A percentile compares a stretch with the other conserved stretches of the same genome.
Conservation (phyloP, 2,113 vertebrate species). For the Stercorarius parasiticus region DNA sequence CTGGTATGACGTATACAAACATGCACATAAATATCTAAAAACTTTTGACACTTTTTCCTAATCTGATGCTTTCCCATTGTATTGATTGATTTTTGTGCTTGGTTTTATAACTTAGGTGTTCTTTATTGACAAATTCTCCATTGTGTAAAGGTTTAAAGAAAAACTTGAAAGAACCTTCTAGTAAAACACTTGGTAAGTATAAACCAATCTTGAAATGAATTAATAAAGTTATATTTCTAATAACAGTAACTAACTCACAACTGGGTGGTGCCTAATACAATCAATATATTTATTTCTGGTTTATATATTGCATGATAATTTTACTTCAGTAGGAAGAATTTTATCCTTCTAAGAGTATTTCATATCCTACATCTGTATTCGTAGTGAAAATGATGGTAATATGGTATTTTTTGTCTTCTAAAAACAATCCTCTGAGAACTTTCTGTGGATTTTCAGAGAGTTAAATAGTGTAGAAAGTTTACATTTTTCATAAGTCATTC, state of each 20-base stretch:
- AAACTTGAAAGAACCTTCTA: background rate
- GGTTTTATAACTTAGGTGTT: conserved; percentile 72
- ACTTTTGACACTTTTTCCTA: background rate
- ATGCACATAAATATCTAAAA: background rate
- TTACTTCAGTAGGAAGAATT: background rate
- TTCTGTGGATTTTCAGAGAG: background rate
- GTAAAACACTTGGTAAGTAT: conserved; percentile 73
- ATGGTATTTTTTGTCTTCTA: background rate
- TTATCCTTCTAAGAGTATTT: background rate
- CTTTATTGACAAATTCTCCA: conserved; percentile 77
- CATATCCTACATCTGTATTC: background rate
- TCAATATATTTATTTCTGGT: background rate
- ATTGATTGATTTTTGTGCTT: background rate
- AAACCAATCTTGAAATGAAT: background rate
- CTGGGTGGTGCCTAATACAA: background rate
- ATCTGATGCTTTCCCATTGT: background rate
- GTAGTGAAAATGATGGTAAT: background rate
- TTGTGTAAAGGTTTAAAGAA: conserved; percentile 72
- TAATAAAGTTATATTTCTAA: background rate
- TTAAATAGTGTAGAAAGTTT: background rate
- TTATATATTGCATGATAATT: background rate
- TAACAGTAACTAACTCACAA: background rate
- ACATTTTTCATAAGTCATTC: background rate
- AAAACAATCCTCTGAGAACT: background rate
- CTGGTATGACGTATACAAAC: background rate